Base-by-base conservation (phyloP, 2,888 invertebrate species). In the Spodoptera littoralis region DNA sequence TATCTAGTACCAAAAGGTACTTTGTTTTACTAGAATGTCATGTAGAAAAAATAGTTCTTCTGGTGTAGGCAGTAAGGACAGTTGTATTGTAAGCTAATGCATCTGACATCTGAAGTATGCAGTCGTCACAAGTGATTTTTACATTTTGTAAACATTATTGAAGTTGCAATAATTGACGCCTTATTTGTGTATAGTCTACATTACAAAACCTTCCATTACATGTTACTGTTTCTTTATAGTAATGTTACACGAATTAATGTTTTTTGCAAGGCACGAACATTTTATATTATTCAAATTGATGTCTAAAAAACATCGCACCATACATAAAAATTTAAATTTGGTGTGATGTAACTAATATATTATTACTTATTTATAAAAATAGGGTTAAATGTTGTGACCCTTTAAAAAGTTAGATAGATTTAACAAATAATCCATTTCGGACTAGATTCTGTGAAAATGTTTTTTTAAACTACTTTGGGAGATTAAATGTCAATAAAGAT, bases 401-500 rank as follows among this genome's bases (percentile, higher is more conserved):
- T 65, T 70, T 68, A 76, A 81, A 81, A 79, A 77, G 65, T 80
- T 87, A 86, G 85, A 85, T 88, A 88, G 85, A 84, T 80, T 81
- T 73, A 81, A 84, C 60, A 82, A 84, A 77, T 79, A 75, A 77
- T 73, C 54, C 56, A 48, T 76, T 78, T 76, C 59, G 71, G 73
- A 76, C 72, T 79, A 73, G 72, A 75, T 75, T 78, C 77, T 80
- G 78, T 79, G 77, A 83, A 80, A 77, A 66, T 79, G 82, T 73
- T 87, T 88, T 88, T 87, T 79, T 82, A 77, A 86, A 85, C 79
- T 91, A 90, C 84, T 90, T 74, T 89, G 88, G 85, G 81, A 89
- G 87, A 90, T 90, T 87, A 82, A 36, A 86, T 90, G 90, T 91
- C 88, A 92, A 91, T 92, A 92, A 93, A 92, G 70, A 76, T 80